phyloP scores from a whole-genome alignment of 2,113 vertebrate genomes.

The Australoheros scitulus region DNA sequence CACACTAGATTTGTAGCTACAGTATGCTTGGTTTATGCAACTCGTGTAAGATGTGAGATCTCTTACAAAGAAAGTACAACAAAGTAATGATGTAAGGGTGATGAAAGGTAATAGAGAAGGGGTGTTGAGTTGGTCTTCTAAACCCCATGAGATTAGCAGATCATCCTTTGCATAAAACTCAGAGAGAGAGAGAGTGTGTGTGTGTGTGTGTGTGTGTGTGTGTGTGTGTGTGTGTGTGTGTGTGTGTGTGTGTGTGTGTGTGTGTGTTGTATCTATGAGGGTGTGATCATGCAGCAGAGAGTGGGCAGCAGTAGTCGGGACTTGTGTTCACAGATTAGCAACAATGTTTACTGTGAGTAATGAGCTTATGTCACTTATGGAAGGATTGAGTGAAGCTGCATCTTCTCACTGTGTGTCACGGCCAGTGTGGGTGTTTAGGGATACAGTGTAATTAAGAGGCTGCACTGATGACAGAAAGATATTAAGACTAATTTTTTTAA shows the following conservation, averaged over 20 bases:
- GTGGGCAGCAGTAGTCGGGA: constrained; percentile 44
- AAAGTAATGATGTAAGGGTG: constrained; percentile 18
- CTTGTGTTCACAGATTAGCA: constrained; percentile 59
- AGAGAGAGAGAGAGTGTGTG: neutral
- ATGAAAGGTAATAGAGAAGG: constrained; percentile 25
- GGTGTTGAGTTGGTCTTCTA: neutral
- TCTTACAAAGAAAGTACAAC: neutral
- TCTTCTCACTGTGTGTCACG: constrained; percentile 29
- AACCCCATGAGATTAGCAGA: constrained; percentile 13
- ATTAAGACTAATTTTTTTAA: neutral
- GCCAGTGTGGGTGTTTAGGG: constrained; percentile 29
- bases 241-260: neutral
- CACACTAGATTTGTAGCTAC: constrained; percentile 25
- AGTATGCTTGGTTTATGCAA: neutral
- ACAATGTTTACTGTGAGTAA: constrained; percentile 50
- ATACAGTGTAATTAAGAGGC: constrained; percentile 22
- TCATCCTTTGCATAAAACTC: constrained; percentile 4
- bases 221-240: constrained; percentile 10
- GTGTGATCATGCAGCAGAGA: constrained; percentile 33
- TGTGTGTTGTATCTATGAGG: constrained; percentile 12
- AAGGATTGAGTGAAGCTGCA: constrained; percentile 33
- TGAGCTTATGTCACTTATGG: constrained; percentile 57
- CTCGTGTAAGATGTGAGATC: constrained; percentile 11
- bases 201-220: neutral
- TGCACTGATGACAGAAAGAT: constrained; percentile 17